Conservation (phyloP, 2,888 invertebrate species). For the Monoplex corrugatus region DNA sequence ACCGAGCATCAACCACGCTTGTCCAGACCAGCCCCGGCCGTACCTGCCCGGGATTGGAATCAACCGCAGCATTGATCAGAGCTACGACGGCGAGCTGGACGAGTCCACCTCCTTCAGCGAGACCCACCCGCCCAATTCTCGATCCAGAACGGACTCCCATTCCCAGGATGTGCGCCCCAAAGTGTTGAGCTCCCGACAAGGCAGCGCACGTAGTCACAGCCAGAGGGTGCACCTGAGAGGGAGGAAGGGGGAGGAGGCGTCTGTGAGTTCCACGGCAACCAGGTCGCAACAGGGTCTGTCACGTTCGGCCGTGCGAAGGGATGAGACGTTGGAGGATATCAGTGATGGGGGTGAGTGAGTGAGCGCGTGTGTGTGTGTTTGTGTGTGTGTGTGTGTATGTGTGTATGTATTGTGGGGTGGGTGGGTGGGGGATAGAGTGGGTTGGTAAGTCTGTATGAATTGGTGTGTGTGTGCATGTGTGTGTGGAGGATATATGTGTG, state of each 20-base stretch:
- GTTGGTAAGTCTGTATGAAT: background rate
- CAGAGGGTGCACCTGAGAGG: background rate
- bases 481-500: too few species aligned
- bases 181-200: background rate
- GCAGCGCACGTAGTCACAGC: background rate
- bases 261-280: background rate
- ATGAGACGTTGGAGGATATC: slow-evolving; percentile 39
- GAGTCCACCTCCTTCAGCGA: slow-evolving; percentile 44
- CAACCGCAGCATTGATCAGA: slow-evolving; percentile 38
- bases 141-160: too few species aligned
- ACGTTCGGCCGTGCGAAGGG: slow-evolving; percentile 3
- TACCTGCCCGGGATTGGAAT: background rate
- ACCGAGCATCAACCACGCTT: background rate
- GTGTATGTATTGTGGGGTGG: background rate
- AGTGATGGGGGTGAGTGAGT: slow-evolving; percentile 34
- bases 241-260: background rate
- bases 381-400: background rate
- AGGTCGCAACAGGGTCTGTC: background rate
- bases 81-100: slow-evolving; percentile 44
- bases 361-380: background rate
- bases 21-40: background rate
- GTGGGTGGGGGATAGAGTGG: background rate
- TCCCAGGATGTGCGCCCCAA: background rate
- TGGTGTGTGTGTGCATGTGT: background rate
- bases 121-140: background rate